These are phyloP conservation scores for Lethocerus indicus DNA, from an alignment of 1,140 invertebrate genomes.

Conservation along the genomic window DNA sequence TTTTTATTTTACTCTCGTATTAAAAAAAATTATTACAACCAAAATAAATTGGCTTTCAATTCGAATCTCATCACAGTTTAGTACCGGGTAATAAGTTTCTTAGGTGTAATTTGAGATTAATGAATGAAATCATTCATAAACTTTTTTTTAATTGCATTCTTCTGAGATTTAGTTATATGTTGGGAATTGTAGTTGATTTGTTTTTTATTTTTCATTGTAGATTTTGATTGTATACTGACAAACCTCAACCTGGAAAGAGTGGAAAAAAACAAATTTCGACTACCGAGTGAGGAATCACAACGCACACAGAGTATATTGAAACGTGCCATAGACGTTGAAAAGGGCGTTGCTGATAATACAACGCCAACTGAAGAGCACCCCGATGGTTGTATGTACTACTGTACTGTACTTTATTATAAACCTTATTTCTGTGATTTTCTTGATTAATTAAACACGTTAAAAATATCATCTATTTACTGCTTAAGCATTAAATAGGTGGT, in stretches of 20 bases:
- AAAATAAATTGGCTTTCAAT: too few species aligned
- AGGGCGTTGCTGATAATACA: conserved; percentile 40
- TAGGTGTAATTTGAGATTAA: too few species aligned
- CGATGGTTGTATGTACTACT: conserved; percentile 54
- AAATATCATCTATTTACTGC: too few species aligned
- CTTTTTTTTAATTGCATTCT: too few species aligned
- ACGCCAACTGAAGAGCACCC: conserved; percentile 66
- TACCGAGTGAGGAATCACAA: conserved; percentile 51
- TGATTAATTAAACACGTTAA: not conserved
- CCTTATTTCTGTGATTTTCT: not conserved
- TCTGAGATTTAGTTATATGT: too few species aligned
- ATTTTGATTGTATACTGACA: conserved; percentile 78
- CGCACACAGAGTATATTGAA: conserved; percentile 71
- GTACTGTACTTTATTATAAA: conserved; percentile 8
- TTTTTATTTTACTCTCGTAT: too few species aligned
- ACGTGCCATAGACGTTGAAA: conserved; percentile 65
- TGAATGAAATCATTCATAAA: too few species aligned
- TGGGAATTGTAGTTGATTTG: not conserved
- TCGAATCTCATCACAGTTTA: too few species aligned
- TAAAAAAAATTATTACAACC: too few species aligned
- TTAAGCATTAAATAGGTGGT: too few species aligned
- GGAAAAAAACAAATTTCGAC: conserved; percentile 48
- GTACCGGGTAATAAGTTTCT: too few species aligned
- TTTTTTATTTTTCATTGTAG: conserved; percentile 30
- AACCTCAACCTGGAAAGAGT: conserved; percentile 61